Percentiles rank a stretch among this genome's conserved stretches.
Conservation (phyloP, 37 sponge, comb jelly and placozoan genomes). For the Crambe crambe region DNA sequence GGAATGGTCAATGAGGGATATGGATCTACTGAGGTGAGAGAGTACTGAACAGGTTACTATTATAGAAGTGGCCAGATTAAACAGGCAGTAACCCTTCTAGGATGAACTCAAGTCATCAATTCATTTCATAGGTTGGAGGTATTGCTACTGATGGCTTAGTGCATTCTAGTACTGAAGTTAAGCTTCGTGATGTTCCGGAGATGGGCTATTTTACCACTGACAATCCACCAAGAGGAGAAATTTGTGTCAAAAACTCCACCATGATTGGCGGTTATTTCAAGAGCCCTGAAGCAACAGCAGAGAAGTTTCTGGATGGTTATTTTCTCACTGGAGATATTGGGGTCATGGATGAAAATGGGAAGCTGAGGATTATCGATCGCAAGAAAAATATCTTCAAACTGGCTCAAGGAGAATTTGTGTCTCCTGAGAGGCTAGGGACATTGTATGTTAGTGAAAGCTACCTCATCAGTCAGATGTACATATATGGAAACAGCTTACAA, state of each 20-base stretch:
- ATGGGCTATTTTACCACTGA: slow-evolving; percentile 68
- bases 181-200: slow-evolving; percentile 69
- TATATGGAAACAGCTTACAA: slow-evolving; percentile 45
- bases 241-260: slow-evolving; percentile 47
- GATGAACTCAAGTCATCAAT: too few species aligned
- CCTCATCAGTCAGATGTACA: slow-evolving; percentile 50
- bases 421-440: slow-evolving; percentile 53
- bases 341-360: slow-evolving; percentile 15
- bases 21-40: slow-evolving; percentile 65
- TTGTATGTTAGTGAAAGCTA: slow-evolving; percentile 30
- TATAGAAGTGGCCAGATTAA: too few species aligned
- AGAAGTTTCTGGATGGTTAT: slow-evolving; percentile 68
- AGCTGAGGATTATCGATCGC: slow-evolving; percentile 27
- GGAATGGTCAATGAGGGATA: slow-evolving; percentile 52
- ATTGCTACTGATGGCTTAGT: slow-evolving; percentile 19
- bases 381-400: slow-evolving; percentile 75
- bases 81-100: too few species aligned
- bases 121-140: slow-evolving; percentile 32
- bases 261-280: slow-evolving; percentile 66
- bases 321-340: slow-evolving; percentile 75
- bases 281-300: slow-evolving; percentile 53
- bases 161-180: slow-evolving; percentile 12
- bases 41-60: too few species aligned
- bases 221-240: slow-evolving; percentile 68
- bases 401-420: slow-evolving; percentile 72